Evolutionary conservation across 1,140 invertebrate species (phyloP), one percentile per base, ranked within the genome.

Genomic region (Drosophila arawakana): DNA sequence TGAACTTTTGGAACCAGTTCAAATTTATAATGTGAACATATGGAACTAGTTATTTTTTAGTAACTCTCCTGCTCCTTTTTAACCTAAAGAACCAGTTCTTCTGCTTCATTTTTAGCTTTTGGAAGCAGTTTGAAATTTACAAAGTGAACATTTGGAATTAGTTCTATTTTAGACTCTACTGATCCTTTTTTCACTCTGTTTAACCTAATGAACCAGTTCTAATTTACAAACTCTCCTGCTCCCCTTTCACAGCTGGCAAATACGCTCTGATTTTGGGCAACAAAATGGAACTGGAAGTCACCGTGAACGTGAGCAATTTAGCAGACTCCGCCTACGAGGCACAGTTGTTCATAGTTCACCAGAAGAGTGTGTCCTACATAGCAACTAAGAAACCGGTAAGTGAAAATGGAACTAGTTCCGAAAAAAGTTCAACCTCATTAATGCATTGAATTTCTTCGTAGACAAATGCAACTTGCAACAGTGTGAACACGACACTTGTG

Each of bases 281-380:
- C 81, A 94, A 95, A 49, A 95, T 96, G 61, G 96, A 97, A 92
- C 93, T 99, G 6, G 93, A 95, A 39, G 93, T 99, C 0, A 94
- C 96, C 39, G 93, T 98, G 9, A 95, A 94, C 25, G 94, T 98
- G 2, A 93, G 93, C 30, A 99, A 99, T 91, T 83, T 94, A 18
- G 95, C 95, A 2, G 98, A 99, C 91, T 96, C 98, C 0, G 98
- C 98, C 0, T 99, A 99, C 89, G 97, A 98, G 91, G 95, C 97
- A 0, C 95, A 96, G 79, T 90, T 99, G 1, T 97, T 96, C 89
- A 94, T 99, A 2, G 92, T 93, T 21, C 96, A 98, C 92, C 96
- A 97, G 18, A 92, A 94, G 41, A 95, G 94, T 59, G 93, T 99
- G 7, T 95, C 95, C 82, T 98, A 97, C 82, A 96, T 97, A 81